Conservation (phyloP, 2,797 vertebrate species). For the Coracias cyanogaster region DNA sequence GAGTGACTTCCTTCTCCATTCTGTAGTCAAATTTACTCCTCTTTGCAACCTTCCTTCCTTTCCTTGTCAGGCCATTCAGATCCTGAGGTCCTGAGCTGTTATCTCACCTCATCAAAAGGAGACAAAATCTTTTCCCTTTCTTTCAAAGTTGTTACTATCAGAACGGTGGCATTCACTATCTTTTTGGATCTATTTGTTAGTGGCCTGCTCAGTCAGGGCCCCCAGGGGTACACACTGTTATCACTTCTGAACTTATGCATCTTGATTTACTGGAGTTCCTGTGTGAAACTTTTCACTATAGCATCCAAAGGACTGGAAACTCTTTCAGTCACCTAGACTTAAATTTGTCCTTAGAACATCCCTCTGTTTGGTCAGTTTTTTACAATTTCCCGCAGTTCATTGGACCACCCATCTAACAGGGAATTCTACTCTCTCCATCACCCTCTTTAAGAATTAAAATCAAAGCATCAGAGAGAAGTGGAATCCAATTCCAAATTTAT, state of each 20-base stretch:
- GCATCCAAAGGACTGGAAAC: not conserved
- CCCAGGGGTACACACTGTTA: conserved; percentile 59
- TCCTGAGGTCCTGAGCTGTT: not conserved
- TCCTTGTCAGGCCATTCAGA: not conserved
- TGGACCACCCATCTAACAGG: not conserved
- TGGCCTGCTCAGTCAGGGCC: conserved; percentile 13
- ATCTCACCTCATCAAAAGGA: not conserved
- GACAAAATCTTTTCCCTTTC: not conserved
- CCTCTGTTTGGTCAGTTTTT: not conserved
- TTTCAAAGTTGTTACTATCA: not conserved
- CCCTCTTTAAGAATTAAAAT: not conserved
- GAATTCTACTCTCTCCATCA: not conserved
- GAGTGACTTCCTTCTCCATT: not conserved
- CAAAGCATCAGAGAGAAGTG: not conserved
- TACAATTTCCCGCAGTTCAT: not conserved
- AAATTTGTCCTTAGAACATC: not conserved
- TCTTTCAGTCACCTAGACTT: not conserved
- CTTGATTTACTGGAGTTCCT: not conserved
- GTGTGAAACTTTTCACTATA: not conserved
- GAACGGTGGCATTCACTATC: conserved; percentile 4
- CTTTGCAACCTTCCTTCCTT: not conserved
- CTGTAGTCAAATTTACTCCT: not conserved
- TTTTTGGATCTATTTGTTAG: conserved; percentile 40
- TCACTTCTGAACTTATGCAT: not conserved
- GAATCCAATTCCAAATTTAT: not conserved